Evolutionary conservation across 2,797 vertebrate species (phyloP), one percentile per base, ranked within the genome.

Genomic region (Poeciliopsis paucimaculata): DNA sequence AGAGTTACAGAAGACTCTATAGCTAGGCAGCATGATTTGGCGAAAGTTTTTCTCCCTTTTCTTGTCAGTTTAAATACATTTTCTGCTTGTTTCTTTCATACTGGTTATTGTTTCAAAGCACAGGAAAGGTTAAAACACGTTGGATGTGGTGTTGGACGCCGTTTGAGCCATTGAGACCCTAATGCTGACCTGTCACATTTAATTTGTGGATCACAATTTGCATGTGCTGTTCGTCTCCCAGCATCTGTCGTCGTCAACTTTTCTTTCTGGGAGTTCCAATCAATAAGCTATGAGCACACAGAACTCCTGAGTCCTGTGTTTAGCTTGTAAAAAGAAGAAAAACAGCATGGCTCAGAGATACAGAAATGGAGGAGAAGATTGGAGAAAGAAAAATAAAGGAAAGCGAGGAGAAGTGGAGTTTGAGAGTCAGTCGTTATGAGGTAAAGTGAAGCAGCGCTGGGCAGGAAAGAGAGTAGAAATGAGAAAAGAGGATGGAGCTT

Each of bases 131-230:
- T 96, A 96, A 96, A 97, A 95, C 90, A 95, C 62, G 95, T 95
- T 94, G 95, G 95, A 97, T 96, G 96, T 96, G 95, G 95, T 95
- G 92, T 95, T 94, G 95, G 94, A 95, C 95, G 96, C 95, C 93
- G 95, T 94, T 96, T 95, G 95, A 95, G 94, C 79, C 95, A 96
- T 95, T 96, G 93, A 97, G 95, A 95, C 95, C 94, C 95, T 97
- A 98, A 98, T 97, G 97, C 96, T 97, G 98, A 97, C 95, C 97
- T 97, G 97, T 98, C 96, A 97, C 95, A 96, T 97, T 96, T 96
- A 97, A 97, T 98, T 97, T 97, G 97, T 97, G 97, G 96, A 96
- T 96, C 79, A 96, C 95, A 95, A 97, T 98, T 98, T 97, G 96
- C 96, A 97, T 97, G 80, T 26, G 77, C 94, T 95, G 94, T 93